A percentile compares a stretch with the other conserved stretches of the same genome.
Evolutionary conservation across 2,113 vertebrate species (phyloP).

Genomic region (Saccopteryx leptura): DNA sequence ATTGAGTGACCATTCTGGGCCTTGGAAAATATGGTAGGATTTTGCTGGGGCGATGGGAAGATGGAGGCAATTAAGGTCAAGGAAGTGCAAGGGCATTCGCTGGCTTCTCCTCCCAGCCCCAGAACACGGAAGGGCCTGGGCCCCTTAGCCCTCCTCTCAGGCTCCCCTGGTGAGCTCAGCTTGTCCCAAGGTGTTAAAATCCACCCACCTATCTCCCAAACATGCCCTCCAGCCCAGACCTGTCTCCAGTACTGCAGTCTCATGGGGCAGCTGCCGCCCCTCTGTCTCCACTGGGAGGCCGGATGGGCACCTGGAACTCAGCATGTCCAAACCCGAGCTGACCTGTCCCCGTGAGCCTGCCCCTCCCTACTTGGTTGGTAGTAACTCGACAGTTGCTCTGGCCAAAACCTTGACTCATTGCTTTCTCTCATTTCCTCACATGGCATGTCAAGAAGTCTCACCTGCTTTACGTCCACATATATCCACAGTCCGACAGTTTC

Average conservation of each 20-base stretch:
- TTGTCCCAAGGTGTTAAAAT: not conserved
- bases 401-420: not conserved
- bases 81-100: not conserved
- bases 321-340: not conserved
- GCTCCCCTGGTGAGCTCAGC: not conserved
- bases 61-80: not conserved
- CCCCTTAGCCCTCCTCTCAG: not conserved
- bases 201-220: not conserved
- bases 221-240: not conserved
- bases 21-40: not conserved
- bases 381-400: not conserved
- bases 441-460: not conserved
- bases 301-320: not conserved
- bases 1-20: not conserved
- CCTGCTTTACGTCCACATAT: not conserved
- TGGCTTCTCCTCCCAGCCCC: not conserved
- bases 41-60: not conserved
- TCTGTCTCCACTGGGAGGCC: too few species aligned
- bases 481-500: not conserved
- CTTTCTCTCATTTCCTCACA: not conserved
- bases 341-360: not conserved
- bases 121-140: not conserved
- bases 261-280: not conserved
- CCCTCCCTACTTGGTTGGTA: not conserved
- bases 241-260: not conserved